Base-by-base conservation (phyloP, 2,888 invertebrate genomes). In the Graphium colonna region DNA sequence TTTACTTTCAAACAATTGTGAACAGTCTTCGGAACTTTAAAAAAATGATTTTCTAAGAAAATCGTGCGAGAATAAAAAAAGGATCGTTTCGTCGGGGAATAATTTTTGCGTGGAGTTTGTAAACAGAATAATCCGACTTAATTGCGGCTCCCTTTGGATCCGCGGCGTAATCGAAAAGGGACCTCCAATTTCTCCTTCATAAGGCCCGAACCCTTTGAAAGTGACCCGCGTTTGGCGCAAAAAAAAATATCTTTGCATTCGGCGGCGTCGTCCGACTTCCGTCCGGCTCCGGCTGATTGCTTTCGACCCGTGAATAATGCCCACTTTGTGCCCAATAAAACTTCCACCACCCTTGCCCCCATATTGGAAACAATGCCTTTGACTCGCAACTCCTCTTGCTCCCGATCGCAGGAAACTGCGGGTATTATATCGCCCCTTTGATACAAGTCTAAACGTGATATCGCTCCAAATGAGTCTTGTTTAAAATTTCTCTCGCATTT, bases 191-290 rank as follows among this genome's bases (percentile, higher is more conserved):
- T 75, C 73, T 49, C 18, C 21, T 72, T 80, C 77, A 77, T 78
- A 79, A 82, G 77, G 72, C 21, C 21, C 63, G 55, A 80, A 78
- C 82, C 85, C 81, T 86, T 87, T 84, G 80, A 82, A 82, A 86
- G 81, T 76, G 84, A 80, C 76, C 78, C 75, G 76, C 76, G 78
- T 84, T 84, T 78, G 74, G 74, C 36, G 36, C 69, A 59, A 80
- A 79, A 72, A n/a, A n/a, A 84, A 86, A 86, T 88, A 84, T 86
- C 84, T 89, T 87, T 82, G 82, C 86, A 88, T 87, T 88, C 86
- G 73, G 77, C 66, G 71, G 73, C 77, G 78, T 72, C 75, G 81
- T 87, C 87, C 84, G 84, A 76, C 66, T 63, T 69, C 71, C 70
- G 67, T 66, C 68, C 66, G 69, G 65, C 71, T 73, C 74, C 72